These are phyloP conservation scores for Venturia canescens DNA, from an alignment of 1,140 invertebrate species.

Conservation along the genomic window DNA sequence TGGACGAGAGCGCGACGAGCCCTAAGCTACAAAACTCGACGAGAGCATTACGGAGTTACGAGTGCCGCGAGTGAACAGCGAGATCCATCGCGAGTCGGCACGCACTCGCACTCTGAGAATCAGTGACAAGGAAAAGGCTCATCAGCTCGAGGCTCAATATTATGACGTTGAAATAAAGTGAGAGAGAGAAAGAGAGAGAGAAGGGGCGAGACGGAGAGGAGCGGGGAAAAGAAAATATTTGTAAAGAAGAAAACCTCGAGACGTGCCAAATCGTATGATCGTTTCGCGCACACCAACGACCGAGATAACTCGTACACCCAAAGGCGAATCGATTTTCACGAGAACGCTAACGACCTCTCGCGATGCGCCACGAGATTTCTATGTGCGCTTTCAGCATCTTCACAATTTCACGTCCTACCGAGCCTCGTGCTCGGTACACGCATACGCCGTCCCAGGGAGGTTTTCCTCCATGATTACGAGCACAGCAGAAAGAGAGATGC, in stretches of 20 bases:
- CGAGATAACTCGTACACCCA: constrained; percentile 17
- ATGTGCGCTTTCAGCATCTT: not conserved
- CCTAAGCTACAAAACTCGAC: constrained; percentile 35
- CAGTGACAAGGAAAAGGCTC: constrained; percentile 33
- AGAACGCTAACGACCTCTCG: constrained; percentile 70
- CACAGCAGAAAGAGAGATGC: constrained; percentile 38
- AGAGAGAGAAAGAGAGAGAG: not conserved
- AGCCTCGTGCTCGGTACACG: not conserved
- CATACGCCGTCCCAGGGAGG: constrained; percentile 47
- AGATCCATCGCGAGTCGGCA: constrained; percentile 11
- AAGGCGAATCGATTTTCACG: constrained; percentile 52
- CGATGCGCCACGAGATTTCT: constrained; percentile 21
- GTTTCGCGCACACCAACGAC: not conserved
- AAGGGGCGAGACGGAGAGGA: not conserved
- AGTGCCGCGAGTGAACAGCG: constrained; percentile 14
- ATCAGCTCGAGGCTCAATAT: constrained; percentile 30
- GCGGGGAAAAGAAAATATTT: constrained; percentile 36
- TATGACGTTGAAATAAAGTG: constrained; percentile 29
- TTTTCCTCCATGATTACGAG: constrained; percentile 68
- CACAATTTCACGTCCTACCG: not conserved
- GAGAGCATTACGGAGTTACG: constrained; percentile 37
- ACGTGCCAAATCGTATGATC: constrained; percentile 36
- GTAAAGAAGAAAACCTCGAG: constrained; percentile 11
- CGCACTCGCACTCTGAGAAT: constrained; percentile 31
- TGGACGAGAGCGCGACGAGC: not conserved